Conservation (phyloP, 2,888 invertebrate genomes). For the Agrochola circellaris region DNA sequence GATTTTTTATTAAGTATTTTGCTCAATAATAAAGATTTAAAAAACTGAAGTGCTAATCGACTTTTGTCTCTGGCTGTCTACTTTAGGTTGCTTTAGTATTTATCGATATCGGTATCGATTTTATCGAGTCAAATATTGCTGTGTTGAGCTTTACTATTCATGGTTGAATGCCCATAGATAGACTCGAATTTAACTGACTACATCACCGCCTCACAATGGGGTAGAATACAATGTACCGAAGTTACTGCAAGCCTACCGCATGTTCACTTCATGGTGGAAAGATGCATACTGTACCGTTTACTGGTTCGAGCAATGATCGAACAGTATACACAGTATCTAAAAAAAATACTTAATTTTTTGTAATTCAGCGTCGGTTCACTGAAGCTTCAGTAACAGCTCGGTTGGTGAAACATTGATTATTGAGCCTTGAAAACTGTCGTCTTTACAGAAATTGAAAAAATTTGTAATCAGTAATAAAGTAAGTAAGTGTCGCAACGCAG, state of each 20-base stretch:
- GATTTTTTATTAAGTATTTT: neutral
- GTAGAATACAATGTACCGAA: slow-evolving; percentile 53
- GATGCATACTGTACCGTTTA: slow-evolving; percentile 53
- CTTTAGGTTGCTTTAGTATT: neutral
- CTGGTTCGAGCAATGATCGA: neutral
- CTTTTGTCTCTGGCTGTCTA: neutral
- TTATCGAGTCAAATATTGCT: slow-evolving; percentile 38
- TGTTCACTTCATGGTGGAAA: slow-evolving; percentile 51
- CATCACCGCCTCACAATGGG: slow-evolving; percentile 56
- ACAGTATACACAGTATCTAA: neutral
- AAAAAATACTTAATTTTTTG: neutral
- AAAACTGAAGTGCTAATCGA: neutral
- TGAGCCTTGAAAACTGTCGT: neutral
- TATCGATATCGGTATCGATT: neutral
- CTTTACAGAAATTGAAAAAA: neutral
- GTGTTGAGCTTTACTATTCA: slow-evolving; percentile 30
- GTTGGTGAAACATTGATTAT: neutral
- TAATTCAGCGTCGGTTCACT: neutral
- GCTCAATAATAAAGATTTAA: neutral
- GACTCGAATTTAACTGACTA: slow-evolving; percentile 37
- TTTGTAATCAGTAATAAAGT: neutral
- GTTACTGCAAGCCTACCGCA: slow-evolving; percentile 50
- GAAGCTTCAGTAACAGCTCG: neutral
- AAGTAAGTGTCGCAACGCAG: too few species aligned
- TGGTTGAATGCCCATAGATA: slow-evolving; percentile 38